Conservation (phyloP, 64 coral and sea anemone species). For the Hydrozoanthus tunicans region DNA sequence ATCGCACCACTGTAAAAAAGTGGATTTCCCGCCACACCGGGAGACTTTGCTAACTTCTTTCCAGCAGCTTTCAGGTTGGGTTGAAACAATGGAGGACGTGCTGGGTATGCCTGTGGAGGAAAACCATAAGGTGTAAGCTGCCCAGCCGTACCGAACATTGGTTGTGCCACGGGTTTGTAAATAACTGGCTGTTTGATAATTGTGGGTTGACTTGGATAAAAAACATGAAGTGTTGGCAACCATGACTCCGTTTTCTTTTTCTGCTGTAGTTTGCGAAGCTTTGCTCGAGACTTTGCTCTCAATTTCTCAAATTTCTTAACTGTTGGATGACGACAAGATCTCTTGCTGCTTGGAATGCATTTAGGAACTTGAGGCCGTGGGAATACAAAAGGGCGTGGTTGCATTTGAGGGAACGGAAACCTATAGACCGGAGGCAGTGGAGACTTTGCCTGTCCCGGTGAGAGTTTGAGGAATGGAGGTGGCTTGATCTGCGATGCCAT, state of each 20-base stretch:
- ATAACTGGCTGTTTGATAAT: conserved; percentile 36
- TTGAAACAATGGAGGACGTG: neutral
- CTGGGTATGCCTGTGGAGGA: conserved; percentile 3
- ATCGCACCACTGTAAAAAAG: conserved; percentile 41
- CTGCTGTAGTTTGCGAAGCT: conserved; percentile 19
- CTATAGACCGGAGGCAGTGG: conserved; percentile 1
- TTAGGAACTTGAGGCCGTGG: conserved; percentile 34
- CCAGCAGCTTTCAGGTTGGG: conserved; percentile 6
- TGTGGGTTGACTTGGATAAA: conserved; percentile 40
- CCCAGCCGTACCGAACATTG: neutral
- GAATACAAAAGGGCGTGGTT: conserved; percentile 25
- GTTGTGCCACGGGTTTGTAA: conserved; percentile 9
- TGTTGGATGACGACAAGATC: conserved; percentile 42
- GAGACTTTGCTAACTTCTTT: neutral
- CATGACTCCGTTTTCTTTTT: neutral
- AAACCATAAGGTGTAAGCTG: conserved; percentile 20
- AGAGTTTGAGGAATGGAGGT: conserved; percentile 52
- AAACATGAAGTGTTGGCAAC: conserved; percentile 6
- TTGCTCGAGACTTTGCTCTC: conserved; percentile 35
- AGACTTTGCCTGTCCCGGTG: neutral
- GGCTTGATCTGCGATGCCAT: conserved; percentile 16
- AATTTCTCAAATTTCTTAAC: conserved; percentile 46
- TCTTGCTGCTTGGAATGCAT: conserved; percentile 48
- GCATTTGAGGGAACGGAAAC: neutral
- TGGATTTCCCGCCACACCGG: conserved; percentile 25